Base-by-base conservation (phyloP, 1,140 invertebrate species). In the Tetragonula clypearis region DNA sequence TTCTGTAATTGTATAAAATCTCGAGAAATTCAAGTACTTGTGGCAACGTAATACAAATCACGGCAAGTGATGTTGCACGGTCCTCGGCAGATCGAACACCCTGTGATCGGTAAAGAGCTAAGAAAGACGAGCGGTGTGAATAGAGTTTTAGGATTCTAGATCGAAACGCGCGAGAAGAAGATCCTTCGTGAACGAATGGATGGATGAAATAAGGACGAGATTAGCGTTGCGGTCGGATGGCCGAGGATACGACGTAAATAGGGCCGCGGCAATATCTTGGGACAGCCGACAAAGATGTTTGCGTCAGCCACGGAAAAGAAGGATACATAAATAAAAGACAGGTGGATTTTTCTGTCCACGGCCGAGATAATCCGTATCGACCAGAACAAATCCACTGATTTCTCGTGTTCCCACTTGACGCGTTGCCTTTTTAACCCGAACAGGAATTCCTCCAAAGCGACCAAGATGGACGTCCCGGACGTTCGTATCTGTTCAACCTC, bases 251-350 rank as follows among this genome's bases (percentile, higher is more conserved):
- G 80, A 86, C 68, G 81, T 89, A 89, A 89, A 89, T 86, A 89
- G 88, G 81, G 82, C 76, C 73, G 71, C 81, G 82, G 72, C 79
- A 79, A 87, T 77, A 79, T 82, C 68, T n/a, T 71, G 81, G 58
- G 69, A 77, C 53, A 49, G 53, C 83, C 76, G 53, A 90, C 81
- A 86, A 85, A 89, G 86, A 90, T 84, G 73, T 79, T 82, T 77
- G 82, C 80, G 82, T 78, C 66, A 84, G 79, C 78, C 69, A 80
- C 55, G 56, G 55, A 73, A 49, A 87, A 84, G 82, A 84, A 89
- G 85, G 87, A 90, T 89, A 89, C 80, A 88, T 87, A 91, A 88
- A 90, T 88, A 90, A 90, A 83, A 49, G 85, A 90, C 87, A 90
- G 89, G 80, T 90, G 89, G 71, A 90, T 79, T 88, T 88, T 84